Percentiles rank a stretch among this genome's conserved stretches.
Conservation (phyloP, 2,797 vertebrate species). For the Cirrhinus mrigala region DNA sequence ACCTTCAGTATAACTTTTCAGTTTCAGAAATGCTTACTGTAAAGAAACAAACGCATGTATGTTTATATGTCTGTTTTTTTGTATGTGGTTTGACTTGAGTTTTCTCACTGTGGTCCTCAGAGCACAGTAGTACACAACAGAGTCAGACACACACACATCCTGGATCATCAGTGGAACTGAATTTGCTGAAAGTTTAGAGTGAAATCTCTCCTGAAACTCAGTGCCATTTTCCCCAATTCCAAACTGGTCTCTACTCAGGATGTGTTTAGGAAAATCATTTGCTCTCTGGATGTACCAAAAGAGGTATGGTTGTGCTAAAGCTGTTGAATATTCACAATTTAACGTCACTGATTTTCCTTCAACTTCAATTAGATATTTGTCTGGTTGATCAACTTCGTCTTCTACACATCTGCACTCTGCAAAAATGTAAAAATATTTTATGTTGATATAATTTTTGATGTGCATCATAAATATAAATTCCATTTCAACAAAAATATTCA, state of each 20-base stretch:
- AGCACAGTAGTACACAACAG: neutral
- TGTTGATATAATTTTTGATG: too few relatives aligned
- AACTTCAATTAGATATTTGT: neutral
- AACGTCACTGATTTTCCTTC: constrained; percentile 51
- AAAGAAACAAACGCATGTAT: neutral
- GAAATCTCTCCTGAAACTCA: neutral
- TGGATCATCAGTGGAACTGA: neutral
- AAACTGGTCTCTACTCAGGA: too few relatives aligned
- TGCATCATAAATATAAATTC: neutral
- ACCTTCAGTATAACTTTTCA: too few relatives aligned
- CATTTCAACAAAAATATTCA: neutral
- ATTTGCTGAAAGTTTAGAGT: neutral
- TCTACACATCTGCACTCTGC: too few relatives aligned
- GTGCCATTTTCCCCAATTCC: neutral
- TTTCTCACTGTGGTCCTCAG: neutral
- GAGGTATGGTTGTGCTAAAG: neutral
- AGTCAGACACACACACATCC: neutral
- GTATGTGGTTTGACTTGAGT: neutral
- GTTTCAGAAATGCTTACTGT: too few relatives aligned
- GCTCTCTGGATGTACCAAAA: constrained; percentile 61
- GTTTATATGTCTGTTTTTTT: neutral
- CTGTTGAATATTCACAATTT: constrained; percentile 41
- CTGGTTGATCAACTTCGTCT: neutral
- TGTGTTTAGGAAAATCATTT: constrained; percentile 23
- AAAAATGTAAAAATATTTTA: constrained; percentile 10